These are phyloP conservation scores for Clarias gariepinus DNA, from an alignment of 2,113 vertebrate genomes.

Conservation along the genomic window DNA sequence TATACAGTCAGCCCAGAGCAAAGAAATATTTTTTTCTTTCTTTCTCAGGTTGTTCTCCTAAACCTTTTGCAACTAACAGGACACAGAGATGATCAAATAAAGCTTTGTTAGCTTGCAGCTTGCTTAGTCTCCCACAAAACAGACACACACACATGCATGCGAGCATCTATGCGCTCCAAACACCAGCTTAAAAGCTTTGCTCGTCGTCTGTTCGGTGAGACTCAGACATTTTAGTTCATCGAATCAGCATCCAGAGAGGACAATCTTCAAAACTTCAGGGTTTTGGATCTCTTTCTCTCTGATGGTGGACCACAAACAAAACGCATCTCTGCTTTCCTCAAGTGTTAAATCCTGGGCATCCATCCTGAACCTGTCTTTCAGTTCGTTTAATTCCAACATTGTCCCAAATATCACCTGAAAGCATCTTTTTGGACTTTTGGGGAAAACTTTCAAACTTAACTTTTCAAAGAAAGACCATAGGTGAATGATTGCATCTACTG, in stretches of 20 bases:
- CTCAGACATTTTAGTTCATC: neutral
- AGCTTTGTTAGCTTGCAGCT: slow-evolving; percentile 17
- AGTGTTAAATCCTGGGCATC: neutral
- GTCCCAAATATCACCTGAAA: neutral
- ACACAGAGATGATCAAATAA: neutral
- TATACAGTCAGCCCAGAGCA: slow-evolving; percentile 13
- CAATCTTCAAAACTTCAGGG: slow-evolving; percentile 33
- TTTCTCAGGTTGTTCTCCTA: neutral
- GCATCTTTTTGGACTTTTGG: neutral
- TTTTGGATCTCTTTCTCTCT: slow-evolving; percentile 1
- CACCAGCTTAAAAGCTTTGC: slow-evolving; percentile 33
- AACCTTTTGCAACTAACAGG: slow-evolving; percentile 12
- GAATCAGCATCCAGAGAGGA: slow-evolving; percentile 29
- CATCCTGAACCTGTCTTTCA: neutral
- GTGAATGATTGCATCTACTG: neutral
- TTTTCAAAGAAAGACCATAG: neutral
- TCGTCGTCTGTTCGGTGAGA: slow-evolving; percentile 14
- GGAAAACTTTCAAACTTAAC: neutral
- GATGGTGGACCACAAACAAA: slow-evolving; percentile 15
- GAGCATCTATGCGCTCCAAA: neutral
- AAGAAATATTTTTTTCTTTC: neutral
- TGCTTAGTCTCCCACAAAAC: neutral
- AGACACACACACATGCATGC: neutral
- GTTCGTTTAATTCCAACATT: neutral
- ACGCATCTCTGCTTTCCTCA: neutral